Evolutionary conservation across 2,113 vertebrate species (phyloP).

Genomic region (Synchiropus splendidus): DNA sequence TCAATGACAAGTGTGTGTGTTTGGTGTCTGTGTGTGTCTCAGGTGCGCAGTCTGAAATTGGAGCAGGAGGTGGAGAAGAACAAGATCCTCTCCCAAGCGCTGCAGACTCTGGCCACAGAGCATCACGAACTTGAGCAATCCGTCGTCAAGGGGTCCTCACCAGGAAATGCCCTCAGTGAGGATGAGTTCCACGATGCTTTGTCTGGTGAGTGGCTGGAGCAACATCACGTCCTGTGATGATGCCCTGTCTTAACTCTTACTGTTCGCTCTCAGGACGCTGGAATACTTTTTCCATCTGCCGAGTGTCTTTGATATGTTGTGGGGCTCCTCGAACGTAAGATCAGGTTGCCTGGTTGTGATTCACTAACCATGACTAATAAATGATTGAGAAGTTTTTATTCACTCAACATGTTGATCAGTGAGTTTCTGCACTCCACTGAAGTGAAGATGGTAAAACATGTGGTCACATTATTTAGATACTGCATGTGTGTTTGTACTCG

Average conservation of each 20-base stretch:
- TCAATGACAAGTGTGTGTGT: conserved; percentile 14
- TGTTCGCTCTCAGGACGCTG: conserved; percentile 32
- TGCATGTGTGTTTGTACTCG: too few relatives aligned
- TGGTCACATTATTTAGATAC: too few relatives aligned
- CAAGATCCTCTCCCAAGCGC: conserved; percentile 91
- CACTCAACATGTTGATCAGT: too few relatives aligned
- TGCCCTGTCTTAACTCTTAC: conserved; percentile 21
- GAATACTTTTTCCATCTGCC: conserved; percentile 25
- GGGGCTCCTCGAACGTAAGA: conserved; percentile 11
- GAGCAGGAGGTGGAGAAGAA: conserved; percentile 94
- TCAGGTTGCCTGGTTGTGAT: conserved; percentile 14
- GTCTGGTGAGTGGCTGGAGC: conserved; percentile 74
- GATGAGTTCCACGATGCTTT: conserved; percentile 94
- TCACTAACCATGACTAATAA: background rate
- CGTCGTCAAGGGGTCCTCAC: conserved; percentile 79
- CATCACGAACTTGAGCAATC: conserved; percentile 96
- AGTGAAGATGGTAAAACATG: too few relatives aligned
- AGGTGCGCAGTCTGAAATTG: conserved; percentile 90
- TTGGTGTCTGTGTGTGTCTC: conserved; percentile 36
- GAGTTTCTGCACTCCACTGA: too few relatives aligned
- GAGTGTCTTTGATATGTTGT: conserved; percentile 29
- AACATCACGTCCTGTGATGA: conserved; percentile 13
- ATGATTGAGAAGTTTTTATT: background rate
- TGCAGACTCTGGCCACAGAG: conserved; percentile 89
- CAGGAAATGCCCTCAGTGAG: conserved; percentile 78